A percentile compares a stretch with the other conserved stretches of the same genome.
phyloP scores from a whole-genome alignment of 2,113 vertebrate species.

The Gallinago jamesoni region DNA sequence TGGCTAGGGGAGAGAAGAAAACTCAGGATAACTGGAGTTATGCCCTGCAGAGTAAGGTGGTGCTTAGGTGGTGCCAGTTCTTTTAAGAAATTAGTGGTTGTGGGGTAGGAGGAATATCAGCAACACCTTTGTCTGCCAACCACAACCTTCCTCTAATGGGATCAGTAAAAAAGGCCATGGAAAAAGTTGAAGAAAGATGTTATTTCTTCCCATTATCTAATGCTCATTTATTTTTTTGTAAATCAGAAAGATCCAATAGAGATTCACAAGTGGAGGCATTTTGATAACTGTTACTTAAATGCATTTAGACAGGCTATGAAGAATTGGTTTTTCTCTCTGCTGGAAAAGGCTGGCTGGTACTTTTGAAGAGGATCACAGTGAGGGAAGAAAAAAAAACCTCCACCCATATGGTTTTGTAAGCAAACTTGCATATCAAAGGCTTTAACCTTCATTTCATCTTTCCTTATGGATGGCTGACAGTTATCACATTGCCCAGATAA shows the following conservation, averaged over 20 bases:
- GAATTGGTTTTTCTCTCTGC: background rate
- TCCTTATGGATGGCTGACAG: background rate
- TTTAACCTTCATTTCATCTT: background rate
- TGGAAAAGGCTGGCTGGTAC: background rate
- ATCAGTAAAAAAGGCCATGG: rapidly evolving
- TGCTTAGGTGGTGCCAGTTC: background rate
- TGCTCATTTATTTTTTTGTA: background rate
- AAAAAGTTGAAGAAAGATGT: background rate
- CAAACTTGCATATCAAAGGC: background rate
- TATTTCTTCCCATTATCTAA: background rate
- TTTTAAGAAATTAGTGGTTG: background rate
- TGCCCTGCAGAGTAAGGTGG: background rate
- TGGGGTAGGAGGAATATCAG: background rate
- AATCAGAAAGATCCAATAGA: background rate
- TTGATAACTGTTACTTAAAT: background rate
- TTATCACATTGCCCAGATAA: background rate
- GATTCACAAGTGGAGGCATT: background rate
- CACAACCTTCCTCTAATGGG: background rate
- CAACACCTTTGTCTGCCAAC: background rate
- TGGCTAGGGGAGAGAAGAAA: background rate
- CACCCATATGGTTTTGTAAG: background rate
- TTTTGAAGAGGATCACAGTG: background rate
- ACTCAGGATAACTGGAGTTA: background rate
- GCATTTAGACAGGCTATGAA: background rate
- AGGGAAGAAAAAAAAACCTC: background rate